phyloP scores from a whole-genome alignment of 2,797 vertebrate genomes.

The Urophycis tenuis region DNA sequence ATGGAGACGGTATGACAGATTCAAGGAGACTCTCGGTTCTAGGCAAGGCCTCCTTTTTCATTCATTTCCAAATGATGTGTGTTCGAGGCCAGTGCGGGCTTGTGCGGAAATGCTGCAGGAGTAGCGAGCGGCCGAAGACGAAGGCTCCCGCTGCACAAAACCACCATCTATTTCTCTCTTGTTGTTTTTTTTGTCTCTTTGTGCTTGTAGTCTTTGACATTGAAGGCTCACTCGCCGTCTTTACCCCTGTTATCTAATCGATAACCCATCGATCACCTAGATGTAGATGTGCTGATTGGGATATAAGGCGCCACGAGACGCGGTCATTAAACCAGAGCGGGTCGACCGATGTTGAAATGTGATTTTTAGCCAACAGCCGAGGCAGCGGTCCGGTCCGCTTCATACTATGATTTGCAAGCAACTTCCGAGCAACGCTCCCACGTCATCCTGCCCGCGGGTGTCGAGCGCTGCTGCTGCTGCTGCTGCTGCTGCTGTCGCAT shows the following conservation, averaged over 20 bases:
- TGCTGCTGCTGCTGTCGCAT: constrained; percentile 33
- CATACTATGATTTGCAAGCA: constrained; percentile 39
- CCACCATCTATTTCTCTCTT: neutral
- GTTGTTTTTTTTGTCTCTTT: neutral
- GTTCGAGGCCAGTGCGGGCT: neutral
- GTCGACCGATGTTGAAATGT: neutral
- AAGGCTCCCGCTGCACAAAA: neutral
- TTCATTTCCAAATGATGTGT: constrained; percentile 53
- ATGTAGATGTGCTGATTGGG: neutral
- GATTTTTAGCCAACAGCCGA: neutral
- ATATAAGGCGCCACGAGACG: neutral
- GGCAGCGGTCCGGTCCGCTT: no score
- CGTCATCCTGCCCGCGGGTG: neutral
- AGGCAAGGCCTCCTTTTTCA: constrained; percentile 58
- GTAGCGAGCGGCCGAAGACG: neutral
- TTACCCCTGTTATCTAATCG: neutral
- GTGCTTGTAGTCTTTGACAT: constrained; percentile 29
- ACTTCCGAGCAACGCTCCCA: constrained; percentile 23
- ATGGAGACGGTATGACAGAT: constrained; percentile 71
- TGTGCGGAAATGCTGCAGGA: neutral
- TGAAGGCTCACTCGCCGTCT: constrained; percentile 6
- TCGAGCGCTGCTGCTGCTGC: constrained; percentile 23
- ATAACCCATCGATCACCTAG: neutral
- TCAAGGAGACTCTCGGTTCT: constrained; percentile 60
- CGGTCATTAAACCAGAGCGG: neutral